Evolutionary conservation across 2,113 vertebrate genomes (phyloP), one percentile per base, ranked within the genome.

Genomic region (Chloropsis cyanopogon): DNA sequence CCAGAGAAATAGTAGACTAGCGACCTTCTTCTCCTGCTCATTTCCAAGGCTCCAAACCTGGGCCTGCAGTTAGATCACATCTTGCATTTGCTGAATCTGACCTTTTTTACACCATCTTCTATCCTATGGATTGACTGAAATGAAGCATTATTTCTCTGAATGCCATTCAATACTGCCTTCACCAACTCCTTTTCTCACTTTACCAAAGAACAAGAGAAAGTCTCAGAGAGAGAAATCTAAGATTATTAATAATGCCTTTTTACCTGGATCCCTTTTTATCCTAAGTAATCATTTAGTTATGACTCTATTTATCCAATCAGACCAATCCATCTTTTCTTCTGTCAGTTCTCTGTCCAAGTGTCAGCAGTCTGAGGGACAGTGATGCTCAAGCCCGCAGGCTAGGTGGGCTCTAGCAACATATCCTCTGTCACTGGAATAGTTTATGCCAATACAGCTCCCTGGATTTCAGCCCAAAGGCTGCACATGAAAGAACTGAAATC

Each of bases 401-500:
- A 86, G 60, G 31, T 78, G 69, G 56, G 47, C 35, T 80, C 66
- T 53, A 88, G 65, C 17, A 87, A 64, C 52, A 35, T 37, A 60
- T 59, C 50, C 33, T 77, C 46, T 52, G 14, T 95, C 94, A 70
- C 47, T 81, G 76, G 68, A 93, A 86, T 14, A 86, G 42, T 77
- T 88, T 70, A 93, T 78, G 60, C 26, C 80, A 63, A 23, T 63
- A 37, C 33, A 71, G 13, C 12, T 93, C 33, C 12, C 65, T 91
- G 93, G 81, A 86, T 82, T 81, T 91, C 65, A 86, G 81, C 89
- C 82, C 64, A 65, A 88, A 69, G 25, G 53, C 50, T 88, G 39
- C 26, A 77, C 60, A 71, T 86, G 44, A 94, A 93, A 92, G 60
- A 92, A 93, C 11, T 59, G 80, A 92, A 91, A 93, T 93, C 60